phyloP scores from a whole-genome alignment of 2,113 vertebrate genomes.

The Casuarius casuarius region DNA sequence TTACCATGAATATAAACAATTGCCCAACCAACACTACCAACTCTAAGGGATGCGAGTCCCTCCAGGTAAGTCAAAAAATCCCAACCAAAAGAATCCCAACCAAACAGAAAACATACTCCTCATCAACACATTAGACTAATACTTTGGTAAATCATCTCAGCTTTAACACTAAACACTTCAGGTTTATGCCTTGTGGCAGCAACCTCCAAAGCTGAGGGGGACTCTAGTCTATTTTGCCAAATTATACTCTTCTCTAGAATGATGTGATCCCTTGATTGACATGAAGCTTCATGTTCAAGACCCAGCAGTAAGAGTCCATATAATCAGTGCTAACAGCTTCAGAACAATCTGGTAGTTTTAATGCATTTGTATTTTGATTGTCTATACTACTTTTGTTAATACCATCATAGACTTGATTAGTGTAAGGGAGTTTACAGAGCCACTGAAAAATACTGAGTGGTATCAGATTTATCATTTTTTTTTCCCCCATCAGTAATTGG shows the following conservation, averaged over 20 bases:
- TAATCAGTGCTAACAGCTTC: background rate
- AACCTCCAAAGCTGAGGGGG: background rate
- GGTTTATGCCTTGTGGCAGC: background rate
- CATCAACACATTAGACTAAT: background rate
- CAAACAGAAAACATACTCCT: background rate
- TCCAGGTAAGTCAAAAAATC: background rate
- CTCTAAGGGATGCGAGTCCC: background rate
- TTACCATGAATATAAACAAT: background rate
- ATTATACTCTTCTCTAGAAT: background rate
- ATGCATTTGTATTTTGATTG: background rate
- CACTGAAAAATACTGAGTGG: background rate
- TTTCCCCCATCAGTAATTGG: rapidly evolving
- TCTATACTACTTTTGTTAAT: background rate
- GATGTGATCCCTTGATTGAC: background rate
- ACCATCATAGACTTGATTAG: background rate
- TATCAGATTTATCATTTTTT: background rate
- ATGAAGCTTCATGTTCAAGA: background rate
- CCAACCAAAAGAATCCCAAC: background rate
- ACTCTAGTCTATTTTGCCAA: background rate
- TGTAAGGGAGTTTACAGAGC: background rate
- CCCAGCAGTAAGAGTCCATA: background rate
- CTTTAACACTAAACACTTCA: background rate
- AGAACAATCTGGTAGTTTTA: background rate
- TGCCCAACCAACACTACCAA: background rate
- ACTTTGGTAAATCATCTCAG: background rate